Conservation (phyloP, 2,888 invertebrate species). For the Hypomecis atomaria region DNA sequence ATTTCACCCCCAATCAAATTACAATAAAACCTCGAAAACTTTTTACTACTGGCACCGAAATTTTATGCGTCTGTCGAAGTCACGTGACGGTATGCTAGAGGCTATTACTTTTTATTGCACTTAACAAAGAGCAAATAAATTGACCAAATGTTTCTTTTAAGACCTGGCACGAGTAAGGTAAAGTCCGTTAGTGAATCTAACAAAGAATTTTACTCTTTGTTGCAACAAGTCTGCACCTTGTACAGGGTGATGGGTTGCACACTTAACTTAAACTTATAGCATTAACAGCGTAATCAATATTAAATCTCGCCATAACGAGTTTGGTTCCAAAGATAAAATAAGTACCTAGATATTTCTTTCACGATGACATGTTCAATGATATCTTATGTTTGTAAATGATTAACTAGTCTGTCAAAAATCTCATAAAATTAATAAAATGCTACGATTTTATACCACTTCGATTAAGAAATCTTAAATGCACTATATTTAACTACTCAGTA, state of each 20-base stretch:
- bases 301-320: too few relatives aligned
- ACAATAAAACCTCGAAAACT: too few relatives aligned
- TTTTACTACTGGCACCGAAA: slow-evolving; percentile 9
- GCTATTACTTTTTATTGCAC: slow-evolving; percentile 19
- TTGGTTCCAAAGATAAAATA: too few relatives aligned
- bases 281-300: too few relatives aligned
- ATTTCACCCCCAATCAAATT: slow-evolving; percentile 2
- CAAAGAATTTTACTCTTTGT: slow-evolving; percentile 2
- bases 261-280: too few relatives aligned
- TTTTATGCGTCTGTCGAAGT: slow-evolving; percentile 18
- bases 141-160: slow-evolving; percentile 12
- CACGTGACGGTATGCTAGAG: slow-evolving; percentile 20
- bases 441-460: not conserved
- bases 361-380: too few relatives aligned
- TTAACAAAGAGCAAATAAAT: slow-evolving; percentile 13
- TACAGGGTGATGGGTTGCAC: too few relatives aligned
- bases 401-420: not conserved
- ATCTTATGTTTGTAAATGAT: too few relatives aligned
- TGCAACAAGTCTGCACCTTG: not conserved
- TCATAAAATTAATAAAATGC: not conserved
- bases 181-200: not conserved
- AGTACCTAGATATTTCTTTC: too few relatives aligned
- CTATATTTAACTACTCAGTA: slow-evolving; percentile 6
- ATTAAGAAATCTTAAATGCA: not conserved
- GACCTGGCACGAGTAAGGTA: not conserved